Base-by-base conservation (phyloP, 2,888 invertebrate species). In the Drosophila helvetica region DNA sequence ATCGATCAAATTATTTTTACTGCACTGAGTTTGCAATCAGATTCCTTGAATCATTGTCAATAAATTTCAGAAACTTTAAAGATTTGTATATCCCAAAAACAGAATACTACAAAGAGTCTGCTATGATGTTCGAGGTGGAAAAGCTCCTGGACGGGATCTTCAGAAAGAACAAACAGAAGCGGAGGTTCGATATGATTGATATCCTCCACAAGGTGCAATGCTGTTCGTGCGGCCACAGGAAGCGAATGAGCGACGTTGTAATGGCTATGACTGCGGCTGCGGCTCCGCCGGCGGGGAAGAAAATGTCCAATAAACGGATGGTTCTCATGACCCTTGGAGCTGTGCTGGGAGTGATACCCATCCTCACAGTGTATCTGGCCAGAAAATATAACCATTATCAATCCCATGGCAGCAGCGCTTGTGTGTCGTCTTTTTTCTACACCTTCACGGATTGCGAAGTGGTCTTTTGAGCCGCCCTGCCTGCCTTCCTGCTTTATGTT, bases 201-300 rank as follows among this genome's bases (percentile, higher is more conserved):
- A 47, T 75, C 0, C 25, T 80, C 0, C 70, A 72, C 15, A 57
- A 64, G 48, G 57, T 83, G 1, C 75, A 59, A 0, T 78, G 79
- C 54, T 90, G 90, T 22, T 61, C 81, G 0, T 89, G 88, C 51
- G 75, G 75, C 0, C 89, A 90, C 59, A 54, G 50, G 30, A 52
- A 46, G 1, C 74, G 84, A 0, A 2, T 27, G 27, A 5, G 0
- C 0, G 3, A 22, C 22, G 22, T 5, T 22, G 4, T 22, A 5
- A 5, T 5, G 22, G 22, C 22, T 5, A 22, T 22, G 22, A 22
- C 22, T 22, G 22, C 22, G 5, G 7, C 27, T 27, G 7, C 2
- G 27, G 0, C 1, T 27, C 2, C 27, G 27, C 8, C 27, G 27
- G 8, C 2, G 27, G 10, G 80, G 2, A 38, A 3, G 1, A 17